Evolutionary conservation across 2,797 vertebrate genomes (phyloP).

Genomic region (Arctocebus calabarensis): DNA sequence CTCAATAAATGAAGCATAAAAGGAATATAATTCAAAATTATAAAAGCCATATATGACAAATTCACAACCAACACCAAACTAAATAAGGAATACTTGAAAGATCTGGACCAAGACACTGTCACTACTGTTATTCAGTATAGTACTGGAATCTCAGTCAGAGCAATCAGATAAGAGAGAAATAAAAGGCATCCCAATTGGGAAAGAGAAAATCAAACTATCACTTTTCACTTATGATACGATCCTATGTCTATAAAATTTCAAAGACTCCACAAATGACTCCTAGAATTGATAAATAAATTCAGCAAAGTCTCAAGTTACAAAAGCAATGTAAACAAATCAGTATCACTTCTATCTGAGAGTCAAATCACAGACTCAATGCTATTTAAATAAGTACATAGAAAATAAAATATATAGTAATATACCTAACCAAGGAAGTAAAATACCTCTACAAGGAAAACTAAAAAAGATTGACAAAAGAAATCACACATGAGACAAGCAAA

Average conservation of each 20-base stretch:
- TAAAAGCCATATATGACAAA: neutral
- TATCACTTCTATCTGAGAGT: neutral
- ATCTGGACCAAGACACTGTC: neutral
- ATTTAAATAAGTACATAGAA: neutral
- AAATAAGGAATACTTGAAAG: neutral
- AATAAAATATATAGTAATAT: neutral
- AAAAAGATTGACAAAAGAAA: neutral
- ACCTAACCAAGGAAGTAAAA: neutral
- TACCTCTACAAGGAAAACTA: neutral
- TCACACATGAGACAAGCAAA: neutral
- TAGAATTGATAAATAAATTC: neutral
- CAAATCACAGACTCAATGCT: neutral
- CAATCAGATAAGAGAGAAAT: neutral
- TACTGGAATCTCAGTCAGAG: neutral
- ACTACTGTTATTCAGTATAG: neutral
- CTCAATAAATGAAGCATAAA: too few species aligned
- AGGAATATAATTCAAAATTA: too few species aligned
- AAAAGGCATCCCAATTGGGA: neutral
- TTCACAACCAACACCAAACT: neutral
- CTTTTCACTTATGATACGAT: neutral
- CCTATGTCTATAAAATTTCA: neutral
- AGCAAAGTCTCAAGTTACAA: neutral
- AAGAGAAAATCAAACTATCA: neutral
- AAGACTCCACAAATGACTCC: neutral
- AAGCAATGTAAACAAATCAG: neutral